Base-by-base conservation (phyloP, 2,888 invertebrate species). In the Drepanosiphum platanoidis region DNA sequence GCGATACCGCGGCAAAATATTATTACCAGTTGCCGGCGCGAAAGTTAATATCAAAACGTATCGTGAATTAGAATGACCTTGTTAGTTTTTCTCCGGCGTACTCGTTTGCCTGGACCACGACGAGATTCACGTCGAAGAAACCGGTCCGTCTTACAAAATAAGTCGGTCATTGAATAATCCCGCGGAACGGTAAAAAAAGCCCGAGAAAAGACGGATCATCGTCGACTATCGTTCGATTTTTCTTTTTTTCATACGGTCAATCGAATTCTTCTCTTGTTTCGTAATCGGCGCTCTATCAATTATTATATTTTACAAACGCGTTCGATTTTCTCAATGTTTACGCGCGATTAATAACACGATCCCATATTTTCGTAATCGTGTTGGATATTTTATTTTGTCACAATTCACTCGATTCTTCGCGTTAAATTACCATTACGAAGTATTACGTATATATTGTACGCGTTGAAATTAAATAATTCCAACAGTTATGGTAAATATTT, bases 181-280 rank as follows among this genome's bases (percentile, higher is more conserved):
- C 34, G 34, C 22, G 61, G n/a, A n/a, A 61, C 27, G 22, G n/a
- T n/a, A 58, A n/a, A 30, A 64, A 66, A 15, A 32, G 15, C 66
- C 13, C 32, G 15, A 32, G 5, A 32, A 66, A 30, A 27, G 27
- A 61, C 61, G 27, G 3, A 18, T 42, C 8, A 42, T n/a, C n/a
- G n/a, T n/a, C n/a, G n/a, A n/a, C n/a, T n/a, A n/a, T n/a, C n/a
- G n/a, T n/a, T n/a, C n/a, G n/a, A n/a, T n/a, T n/a, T 42, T 42
- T 42, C 42, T 42, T 42, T 42, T 8, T 42, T 42, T 58, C n/a
- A 58, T n/a, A 22, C 58, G 42, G 87, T 18, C n/a, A 52, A 52
- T 52, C 7, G 22, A 3, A 52, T 52, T 52, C 3, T n/a, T 46
- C 18, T 46, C 18, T 18, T 15, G 15, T 46, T 46, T 22, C 52